These are phyloP conservation scores for Drosophila emarginata DNA, from an alignment of 2,888 invertebrate genomes.

Conservation along the genomic window DNA sequence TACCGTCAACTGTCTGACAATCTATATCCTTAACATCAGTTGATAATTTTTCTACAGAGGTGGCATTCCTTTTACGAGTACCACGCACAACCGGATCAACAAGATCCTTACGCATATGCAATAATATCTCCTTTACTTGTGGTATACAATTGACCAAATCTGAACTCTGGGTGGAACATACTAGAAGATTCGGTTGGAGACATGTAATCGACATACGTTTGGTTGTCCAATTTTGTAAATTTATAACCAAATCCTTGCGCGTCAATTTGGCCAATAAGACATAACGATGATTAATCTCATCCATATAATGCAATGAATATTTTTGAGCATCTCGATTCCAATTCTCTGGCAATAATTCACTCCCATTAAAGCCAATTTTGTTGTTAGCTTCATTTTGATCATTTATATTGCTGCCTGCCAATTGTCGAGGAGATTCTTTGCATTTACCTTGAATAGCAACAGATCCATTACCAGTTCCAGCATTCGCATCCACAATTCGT, in stretches of 20 bases:
- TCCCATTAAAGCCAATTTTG: not conserved
- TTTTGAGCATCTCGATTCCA: conserved; percentile 22
- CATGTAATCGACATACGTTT: conserved; percentile 25
- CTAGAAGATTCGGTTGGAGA: conserved; percentile 18
- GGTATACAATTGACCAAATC: conserved; percentile 8
- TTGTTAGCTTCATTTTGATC: too few relatives aligned
- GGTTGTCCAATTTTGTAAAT: conserved; percentile 23
- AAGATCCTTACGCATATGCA: conserved; percentile 10
- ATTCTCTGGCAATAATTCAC: conserved; percentile 16
- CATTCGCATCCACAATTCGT: conserved; percentile 9
- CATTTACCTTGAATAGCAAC: too few relatives aligned
- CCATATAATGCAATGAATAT: conserved; percentile 16
- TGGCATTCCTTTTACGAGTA: not conserved
- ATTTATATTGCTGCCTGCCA: not conserved
- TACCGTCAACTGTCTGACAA: too few relatives aligned
- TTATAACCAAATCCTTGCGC: conserved; percentile 20
- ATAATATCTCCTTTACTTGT: not conserved
- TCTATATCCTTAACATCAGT: not conserved
- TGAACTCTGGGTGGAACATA: not conserved
- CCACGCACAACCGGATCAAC: conserved; percentile 22
- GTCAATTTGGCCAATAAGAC: conserved; percentile 21
- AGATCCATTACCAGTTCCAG: too few relatives aligned
- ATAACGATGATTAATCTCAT: conserved; percentile 5
- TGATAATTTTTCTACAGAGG: not conserved
- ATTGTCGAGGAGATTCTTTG: too few relatives aligned